Conservation (phyloP, 2,888 invertebrate species). For the Drosophila borealis region DNA sequence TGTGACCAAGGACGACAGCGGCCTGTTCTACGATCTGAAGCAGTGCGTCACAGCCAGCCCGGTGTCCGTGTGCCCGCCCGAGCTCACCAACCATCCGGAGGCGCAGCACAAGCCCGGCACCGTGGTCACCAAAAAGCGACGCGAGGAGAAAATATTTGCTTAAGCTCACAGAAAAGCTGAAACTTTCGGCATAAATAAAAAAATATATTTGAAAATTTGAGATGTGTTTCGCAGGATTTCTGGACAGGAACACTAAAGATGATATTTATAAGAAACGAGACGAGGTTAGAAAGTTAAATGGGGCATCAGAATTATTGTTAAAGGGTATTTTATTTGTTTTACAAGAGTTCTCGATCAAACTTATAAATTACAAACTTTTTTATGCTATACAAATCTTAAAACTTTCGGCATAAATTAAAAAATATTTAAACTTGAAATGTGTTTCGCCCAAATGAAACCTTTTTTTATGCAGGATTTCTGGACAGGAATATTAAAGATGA, state of each 20-base stretch:
- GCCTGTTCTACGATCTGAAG: constrained; percentile 98
- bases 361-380: too few relatives aligned
- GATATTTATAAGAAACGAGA: too few relatives aligned
- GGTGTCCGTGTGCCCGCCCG: constrained; percentile 97
- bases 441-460: too few relatives aligned
- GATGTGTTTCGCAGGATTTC: too few relatives aligned
- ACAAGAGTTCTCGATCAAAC: too few relatives aligned
- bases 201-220: not conserved
- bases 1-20: constrained; percentile 98
- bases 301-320: too few relatives aligned
- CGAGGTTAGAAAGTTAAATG: too few relatives aligned
- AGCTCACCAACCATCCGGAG: constrained; percentile 98
- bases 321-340: too few relatives aligned
- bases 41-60: constrained; percentile 95
- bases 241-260: too few relatives aligned
- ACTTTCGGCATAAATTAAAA: not conserved
- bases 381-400: too few relatives aligned
- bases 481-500: too few relatives aligned
- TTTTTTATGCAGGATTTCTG: too few relatives aligned
- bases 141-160: constrained; percentile 98
- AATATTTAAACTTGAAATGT: not conserved
- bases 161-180: constrained; percentile 84
- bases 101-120: constrained; percentile 99
- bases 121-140: constrained; percentile 95
- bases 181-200: not conserved